These are phyloP conservation scores for Oryctolagus cuniculus DNA, from an alignment of 2,113 vertebrate species.

Conservation along the genomic window DNA sequence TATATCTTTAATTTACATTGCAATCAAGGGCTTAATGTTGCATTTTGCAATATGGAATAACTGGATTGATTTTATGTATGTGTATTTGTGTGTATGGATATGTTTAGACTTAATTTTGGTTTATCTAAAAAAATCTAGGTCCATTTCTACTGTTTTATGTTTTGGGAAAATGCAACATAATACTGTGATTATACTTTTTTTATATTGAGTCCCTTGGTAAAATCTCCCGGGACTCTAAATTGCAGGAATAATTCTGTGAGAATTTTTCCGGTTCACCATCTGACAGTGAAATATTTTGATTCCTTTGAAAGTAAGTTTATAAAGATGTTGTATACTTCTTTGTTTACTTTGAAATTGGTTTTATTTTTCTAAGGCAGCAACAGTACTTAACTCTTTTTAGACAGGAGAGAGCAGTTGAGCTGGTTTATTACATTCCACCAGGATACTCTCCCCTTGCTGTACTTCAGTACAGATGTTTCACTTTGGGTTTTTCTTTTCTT, in stretches of 20 bases:
- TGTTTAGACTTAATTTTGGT: not conserved
- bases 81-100: not conserved
- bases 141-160: not conserved
- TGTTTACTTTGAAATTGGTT: constrained; percentile 13
- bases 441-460: not conserved
- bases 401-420: not conserved
- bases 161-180: not conserved
- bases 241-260: not conserved
- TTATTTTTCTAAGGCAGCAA: not conserved
- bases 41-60: not conserved
- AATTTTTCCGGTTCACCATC: not conserved
- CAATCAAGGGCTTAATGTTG: no score
- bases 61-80: not conserved
- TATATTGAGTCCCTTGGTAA: not conserved
- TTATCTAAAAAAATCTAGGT: not conserved
- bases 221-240: not conserved
- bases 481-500: not conserved
- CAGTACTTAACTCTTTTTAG: not conserved
- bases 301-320: not conserved
- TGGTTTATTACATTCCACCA: not conserved
- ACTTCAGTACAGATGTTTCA: not conserved
- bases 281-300: not conserved
- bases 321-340: not conserved
- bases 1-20: no score
- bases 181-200: not conserved